Conservation (phyloP, 1,140 invertebrate species). For the Drosophila obscura region DNA sequence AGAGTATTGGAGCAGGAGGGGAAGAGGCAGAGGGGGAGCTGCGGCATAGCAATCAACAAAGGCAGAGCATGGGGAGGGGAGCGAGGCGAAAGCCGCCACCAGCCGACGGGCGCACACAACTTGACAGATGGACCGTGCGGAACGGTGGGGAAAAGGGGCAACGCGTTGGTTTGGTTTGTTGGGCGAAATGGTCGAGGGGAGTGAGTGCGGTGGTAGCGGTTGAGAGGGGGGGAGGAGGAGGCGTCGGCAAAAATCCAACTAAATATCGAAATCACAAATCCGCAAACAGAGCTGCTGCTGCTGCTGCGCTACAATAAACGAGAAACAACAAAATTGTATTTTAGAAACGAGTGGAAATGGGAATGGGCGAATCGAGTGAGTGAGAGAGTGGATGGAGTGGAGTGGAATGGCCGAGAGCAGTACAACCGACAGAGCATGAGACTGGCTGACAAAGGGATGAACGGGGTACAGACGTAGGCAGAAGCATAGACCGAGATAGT, state of each 20-base stretch:
- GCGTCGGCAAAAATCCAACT: conserved; percentile 66
- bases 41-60: conserved; percentile 66
- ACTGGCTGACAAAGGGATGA: conserved; percentile 26
- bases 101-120: conserved; percentile 52
- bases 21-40: conserved; percentile 2
- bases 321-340: conserved; percentile 53
- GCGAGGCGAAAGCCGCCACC: conserved; percentile 49
- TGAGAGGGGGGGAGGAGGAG: background rate
- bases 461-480: conserved; percentile 21
- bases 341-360: conserved; percentile 58
- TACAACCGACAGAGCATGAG: conserved; percentile 34
- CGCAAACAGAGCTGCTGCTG: conserved; percentile 37
- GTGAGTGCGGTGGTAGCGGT: background rate
- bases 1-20: conserved; percentile 3
- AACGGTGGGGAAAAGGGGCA: conserved; percentile 29
- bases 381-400: conserved; percentile 8
- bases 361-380: conserved; percentile 19
- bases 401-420: conserved; percentile 41
- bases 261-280: conserved; percentile 82
- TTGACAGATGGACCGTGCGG: conserved; percentile 57
- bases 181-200: conserved; percentile 5
- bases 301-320: conserved; percentile 47
- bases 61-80: conserved; percentile 20
- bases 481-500: conserved; percentile 10
- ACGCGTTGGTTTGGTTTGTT: conserved; percentile 4